Base-by-base conservation (phyloP, 2,797 vertebrate species). In the Pagetopsis macropterus region DNA sequence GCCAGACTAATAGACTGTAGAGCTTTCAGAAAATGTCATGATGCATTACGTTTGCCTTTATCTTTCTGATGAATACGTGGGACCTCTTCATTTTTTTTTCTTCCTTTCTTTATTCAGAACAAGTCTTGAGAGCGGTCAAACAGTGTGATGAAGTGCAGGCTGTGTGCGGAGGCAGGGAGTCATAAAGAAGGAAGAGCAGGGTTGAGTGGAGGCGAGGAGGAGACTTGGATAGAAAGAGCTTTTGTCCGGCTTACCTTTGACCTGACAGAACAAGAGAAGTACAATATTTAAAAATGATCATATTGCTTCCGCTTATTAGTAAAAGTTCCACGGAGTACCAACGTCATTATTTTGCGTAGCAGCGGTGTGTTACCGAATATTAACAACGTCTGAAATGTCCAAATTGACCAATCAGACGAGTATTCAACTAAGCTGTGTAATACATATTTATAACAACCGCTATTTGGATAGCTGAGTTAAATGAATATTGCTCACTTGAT, bases 211-310 rank as follows among this genome's bases (percentile, higher is more conserved):
- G 48, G 48, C 1, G 9, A 21, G 60, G 52, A 23, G 41, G 46
- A 19, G 49, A 14, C 31, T 33, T 40, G 65, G 57, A 51, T 66
- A 41, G 56, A 78, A 70, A 70, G 48, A 70, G 64, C 61, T 54
- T 75, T 65, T 77, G 70, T 71, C 78, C 76, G 71, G 59, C 56
- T 75, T 72, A 69, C 65, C 83, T 89, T 86, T 90, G 86, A 89
- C 90, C 78, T 87, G 75, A 79, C 75, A 86, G 79, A 87, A 80
- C 65, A 46, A 69, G 51, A 63, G 31, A 50, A 74, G 57, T 21
- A 54, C 54, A 65, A 43, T 21, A 21, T 0, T 4, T 27, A 27
- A 27, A 27, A 27, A 27, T 27, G 1, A 27, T 27, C 27, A 27
- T 4, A 27, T 27, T 27, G 27, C 27, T 27, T 27, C 27, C 27